Conservation (phyloP, 2,888 invertebrate species). For the Aphidius colemani region DNA sequence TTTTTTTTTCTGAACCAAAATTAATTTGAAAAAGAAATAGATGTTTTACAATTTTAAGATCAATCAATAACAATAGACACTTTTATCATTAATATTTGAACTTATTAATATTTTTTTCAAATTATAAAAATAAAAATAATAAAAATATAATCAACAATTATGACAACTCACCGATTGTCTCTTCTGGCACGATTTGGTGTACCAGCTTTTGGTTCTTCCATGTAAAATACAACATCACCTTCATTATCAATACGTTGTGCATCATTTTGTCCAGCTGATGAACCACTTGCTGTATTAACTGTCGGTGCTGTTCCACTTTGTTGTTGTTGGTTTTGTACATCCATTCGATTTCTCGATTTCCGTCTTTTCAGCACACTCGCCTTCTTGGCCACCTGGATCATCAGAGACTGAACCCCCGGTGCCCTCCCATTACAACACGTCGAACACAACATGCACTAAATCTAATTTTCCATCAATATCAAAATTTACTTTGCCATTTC, state of each 20-base stretch:
- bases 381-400: conserved; percentile 75
- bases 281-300: conserved; percentile 41
- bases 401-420: conserved; percentile 69
- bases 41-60: not conserved
- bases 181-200: conserved; percentile 55
- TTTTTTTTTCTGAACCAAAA: not conserved
- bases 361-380: conserved; percentile 74
- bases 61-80: not conserved
- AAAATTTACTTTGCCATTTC: not conserved
- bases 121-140: not conserved
- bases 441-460: conserved; percentile 56
- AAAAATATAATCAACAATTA: not conserved
- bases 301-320: conserved; percentile 42
- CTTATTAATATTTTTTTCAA: not conserved
- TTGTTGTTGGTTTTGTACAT: conserved; percentile 56
- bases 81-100: not conserved
- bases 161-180: conserved; percentile 57
- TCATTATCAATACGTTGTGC: conserved; percentile 64
- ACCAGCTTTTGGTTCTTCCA: conserved; percentile 68
- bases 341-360: conserved; percentile 72
- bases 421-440: conserved; percentile 58
- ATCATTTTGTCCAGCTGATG: conserved; percentile 38
- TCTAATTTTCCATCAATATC: conserved; percentile 31
- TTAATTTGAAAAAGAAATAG: not conserved
- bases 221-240: conserved; percentile 70